Conservation (phyloP, 2,888 invertebrate species). For the Neoaliturus tenellus region DNA sequence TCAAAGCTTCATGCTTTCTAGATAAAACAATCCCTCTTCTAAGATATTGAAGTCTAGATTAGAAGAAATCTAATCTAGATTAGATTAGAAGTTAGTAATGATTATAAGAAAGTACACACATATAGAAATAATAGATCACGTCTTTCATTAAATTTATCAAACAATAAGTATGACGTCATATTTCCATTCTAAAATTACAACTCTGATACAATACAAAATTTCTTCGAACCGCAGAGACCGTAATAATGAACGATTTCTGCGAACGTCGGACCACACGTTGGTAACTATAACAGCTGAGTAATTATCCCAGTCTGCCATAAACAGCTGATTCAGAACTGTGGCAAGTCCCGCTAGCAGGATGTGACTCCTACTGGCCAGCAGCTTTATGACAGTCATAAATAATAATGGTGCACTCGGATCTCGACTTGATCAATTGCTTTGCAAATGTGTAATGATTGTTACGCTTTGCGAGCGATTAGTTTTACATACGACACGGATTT, state of each 20-base stretch:
- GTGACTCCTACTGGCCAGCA: neutral
- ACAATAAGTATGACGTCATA: no score
- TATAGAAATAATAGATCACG: no score
- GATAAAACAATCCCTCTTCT: no score
- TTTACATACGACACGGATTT: neutral
- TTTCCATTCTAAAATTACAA: no score
- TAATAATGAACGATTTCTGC: neutral
- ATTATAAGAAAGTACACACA: no score
- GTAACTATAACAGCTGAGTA: neutral
- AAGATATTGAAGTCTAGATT: no score
- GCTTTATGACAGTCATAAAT: conserved; percentile 1
- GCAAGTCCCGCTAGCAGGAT: neutral
- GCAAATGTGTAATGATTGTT: conserved; percentile 1
- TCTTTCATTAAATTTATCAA: no score
- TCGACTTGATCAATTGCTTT: neutral
- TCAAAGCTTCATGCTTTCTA: no score
- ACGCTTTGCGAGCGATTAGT: neutral
- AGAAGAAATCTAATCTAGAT: no score
- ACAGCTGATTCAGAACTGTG: neutral
- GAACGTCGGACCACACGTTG: neutral
- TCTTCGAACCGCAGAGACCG: neutral
- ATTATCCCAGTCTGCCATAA: neutral
- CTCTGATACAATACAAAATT: neutral
- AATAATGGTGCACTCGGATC: neutral
- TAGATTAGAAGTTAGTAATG: no score